Evolutionary conservation across 2,113 vertebrate species (phyloP), one percentile per base, ranked within the genome.

Genomic region (Pelodiscus sinensis): DNA sequence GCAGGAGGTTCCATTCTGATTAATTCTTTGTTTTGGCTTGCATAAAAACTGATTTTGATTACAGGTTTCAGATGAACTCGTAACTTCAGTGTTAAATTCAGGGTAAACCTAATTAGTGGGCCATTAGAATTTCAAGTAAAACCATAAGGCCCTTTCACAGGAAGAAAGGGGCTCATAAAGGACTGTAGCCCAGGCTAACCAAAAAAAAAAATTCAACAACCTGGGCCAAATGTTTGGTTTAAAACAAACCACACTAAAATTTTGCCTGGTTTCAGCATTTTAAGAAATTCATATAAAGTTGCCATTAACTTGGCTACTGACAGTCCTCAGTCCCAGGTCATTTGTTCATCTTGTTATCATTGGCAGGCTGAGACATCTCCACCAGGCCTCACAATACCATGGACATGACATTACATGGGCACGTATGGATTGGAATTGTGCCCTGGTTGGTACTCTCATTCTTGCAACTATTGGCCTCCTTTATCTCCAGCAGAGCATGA

Each of bases 1-100:
- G 51, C 5, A 9, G 15, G 6, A 2, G 7, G 2, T 21, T 2
- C 25, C 55, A 10, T 29, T 2, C 22, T 12, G 24, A 62, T 73
- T 92, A 31, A 62, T 51, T 25, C 27, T 84, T 94, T 90, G n/a
- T n/a, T 58, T n/a, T 75, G 10, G 87, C 79, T 89, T 82, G n/a
- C 7, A 54, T 79, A 15, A 5, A 25, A 89, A 92, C 94, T 86
- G 5, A 19, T 88, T 93, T 84, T 54, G 52, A 54, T 35, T 6
- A 3, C 25, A 82, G 11, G 3, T 88, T 93, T 62, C 56, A 27
- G n/a, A 16, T 27, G 50, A 19, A 84, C 58, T 89, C 87, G 29
- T 90, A 71, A 79, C n/a, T 54, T 81, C 65, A 65, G 31, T 27
- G 35, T 11, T 18, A 92, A 79, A 85, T 31, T 73, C 57, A 14